These are phyloP conservation scores for Vidua chalybeata DNA, from an alignment of 2,113 vertebrate genomes.

Conservation along the genomic window DNA sequence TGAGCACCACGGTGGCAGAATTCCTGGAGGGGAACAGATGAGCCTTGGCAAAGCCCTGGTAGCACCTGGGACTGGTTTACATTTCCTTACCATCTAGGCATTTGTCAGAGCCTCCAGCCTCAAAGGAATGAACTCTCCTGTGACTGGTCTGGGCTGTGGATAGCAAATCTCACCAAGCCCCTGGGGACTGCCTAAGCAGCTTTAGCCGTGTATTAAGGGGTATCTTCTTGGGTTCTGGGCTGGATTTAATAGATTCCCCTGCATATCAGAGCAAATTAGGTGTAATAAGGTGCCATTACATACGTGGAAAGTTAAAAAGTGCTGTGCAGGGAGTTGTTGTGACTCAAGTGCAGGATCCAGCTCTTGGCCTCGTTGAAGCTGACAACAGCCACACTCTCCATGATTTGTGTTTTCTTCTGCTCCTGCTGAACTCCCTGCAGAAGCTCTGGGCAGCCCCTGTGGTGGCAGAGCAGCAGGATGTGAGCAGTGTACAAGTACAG, in stretches of 20 bases:
- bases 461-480: neutral
- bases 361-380: neutral
- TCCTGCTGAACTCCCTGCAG: rapidly evolving
- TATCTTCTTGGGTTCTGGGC: rapidly evolving
- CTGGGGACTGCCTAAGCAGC: neutral
- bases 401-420: neutral
- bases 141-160: neutral
- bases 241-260: neutral
- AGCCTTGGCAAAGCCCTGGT: neutral
- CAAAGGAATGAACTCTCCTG: neutral
- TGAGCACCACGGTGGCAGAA: neutral
- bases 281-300: neutral
- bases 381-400: neutral
- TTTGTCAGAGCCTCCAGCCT: slow-evolving; percentile 2
- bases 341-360: neutral
- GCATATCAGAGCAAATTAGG: neutral
- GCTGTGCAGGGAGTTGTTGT: too few species aligned
- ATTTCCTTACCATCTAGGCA: neutral
- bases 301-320: neutral
- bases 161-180: neutral
- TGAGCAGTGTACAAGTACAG: neutral
- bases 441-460: neutral
- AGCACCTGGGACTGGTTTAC: neutral
- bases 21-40: neutral
- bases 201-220: neutral